phyloP scores from a whole-genome alignment of 2,888 invertebrate genomes.

The Biston betularia region DNA sequence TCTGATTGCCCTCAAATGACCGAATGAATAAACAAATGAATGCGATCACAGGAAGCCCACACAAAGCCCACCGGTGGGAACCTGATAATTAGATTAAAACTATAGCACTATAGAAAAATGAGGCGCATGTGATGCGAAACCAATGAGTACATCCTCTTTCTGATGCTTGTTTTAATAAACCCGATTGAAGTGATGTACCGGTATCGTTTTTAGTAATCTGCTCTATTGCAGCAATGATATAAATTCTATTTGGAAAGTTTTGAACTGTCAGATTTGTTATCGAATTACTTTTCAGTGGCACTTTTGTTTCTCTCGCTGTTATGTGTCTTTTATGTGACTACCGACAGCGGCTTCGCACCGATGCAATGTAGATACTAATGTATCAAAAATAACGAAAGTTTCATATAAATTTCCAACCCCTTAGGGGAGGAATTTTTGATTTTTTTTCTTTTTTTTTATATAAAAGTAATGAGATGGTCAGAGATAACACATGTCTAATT shows the following conservation, averaged over 20 bases:
- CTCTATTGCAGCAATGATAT: background rate
- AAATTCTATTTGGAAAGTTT: background rate
- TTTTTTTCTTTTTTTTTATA: too few relatives aligned
- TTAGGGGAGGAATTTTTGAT: too few relatives aligned
- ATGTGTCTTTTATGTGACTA: too few relatives aligned
- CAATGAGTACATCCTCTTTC: slow-evolving; percentile 46
- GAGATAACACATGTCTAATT: too few relatives aligned
- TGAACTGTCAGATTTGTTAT: too few relatives aligned
- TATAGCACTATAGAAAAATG: slow-evolving; percentile 39
- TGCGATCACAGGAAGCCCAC: slow-evolving; percentile 66
- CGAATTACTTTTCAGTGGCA: too few relatives aligned
- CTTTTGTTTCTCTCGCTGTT: too few relatives aligned
- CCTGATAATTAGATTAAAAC: slow-evolving; percentile 82
- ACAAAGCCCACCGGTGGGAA: slow-evolving; percentile 74
- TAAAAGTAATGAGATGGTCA: too few relatives aligned
- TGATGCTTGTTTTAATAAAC: slow-evolving; percentile 29
- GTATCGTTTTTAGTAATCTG: background rate
- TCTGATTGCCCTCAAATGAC: slow-evolving; percentile 42
- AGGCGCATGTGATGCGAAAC: slow-evolving; percentile 40
- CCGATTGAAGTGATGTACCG: slow-evolving; percentile 8
- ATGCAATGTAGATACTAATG: too few relatives aligned
- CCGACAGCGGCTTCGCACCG: too few relatives aligned
- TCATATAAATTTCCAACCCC: too few relatives aligned
- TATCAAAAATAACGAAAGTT: too few relatives aligned
- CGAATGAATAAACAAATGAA: slow-evolving; percentile 54